A percentile compares a stretch with the other conserved stretches of the same genome.
Evolutionary conservation across 2,888 invertebrate genomes (phyloP).

Genomic region (Osedax fenrisi): DNA sequence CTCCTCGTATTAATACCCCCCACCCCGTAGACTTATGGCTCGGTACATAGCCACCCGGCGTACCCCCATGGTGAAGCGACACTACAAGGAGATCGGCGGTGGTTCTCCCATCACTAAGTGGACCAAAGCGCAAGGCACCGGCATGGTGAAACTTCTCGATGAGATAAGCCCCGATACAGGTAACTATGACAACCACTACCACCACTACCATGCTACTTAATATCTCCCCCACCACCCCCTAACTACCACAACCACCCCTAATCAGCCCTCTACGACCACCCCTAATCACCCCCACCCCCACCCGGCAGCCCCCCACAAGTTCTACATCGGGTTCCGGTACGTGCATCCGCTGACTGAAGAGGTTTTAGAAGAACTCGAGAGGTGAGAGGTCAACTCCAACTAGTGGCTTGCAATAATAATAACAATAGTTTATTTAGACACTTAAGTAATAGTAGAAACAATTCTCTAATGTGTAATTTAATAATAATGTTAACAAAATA

Average conservation of each 20-base stretch:
- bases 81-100: conserved; percentile 83
- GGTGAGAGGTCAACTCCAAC: conserved; percentile 56
- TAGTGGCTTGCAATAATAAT: too few relatives aligned
- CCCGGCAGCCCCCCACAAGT: conserved; percentile 76
- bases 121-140: conserved; percentile 74
- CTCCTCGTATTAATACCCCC: too few relatives aligned
- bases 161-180: conserved; percentile 63
- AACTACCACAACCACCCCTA: too few relatives aligned
- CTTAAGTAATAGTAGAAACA: too few relatives aligned
- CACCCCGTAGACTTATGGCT: conserved; percentile 59
- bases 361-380: conserved; percentile 66
- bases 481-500: too few relatives aligned
- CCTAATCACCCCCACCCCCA: too few relatives aligned
- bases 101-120: conserved; percentile 87
- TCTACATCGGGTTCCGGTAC: conserved; percentile 85
- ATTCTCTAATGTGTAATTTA: too few relatives aligned
- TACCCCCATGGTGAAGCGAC: conserved; percentile 74
- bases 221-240: too few relatives aligned
- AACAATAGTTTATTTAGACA: too few relatives aligned
- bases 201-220: too few relatives aligned
- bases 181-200: too few relatives aligned
- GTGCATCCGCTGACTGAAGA: conserved; percentile 75
- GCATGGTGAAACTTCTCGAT: conserved; percentile 68
- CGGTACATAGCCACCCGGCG: conserved; percentile 78
- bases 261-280: too few relatives aligned